phyloP scores from a whole-genome alignment of 1,140 invertebrate genomes.

The Condylostylus longicornis region DNA sequence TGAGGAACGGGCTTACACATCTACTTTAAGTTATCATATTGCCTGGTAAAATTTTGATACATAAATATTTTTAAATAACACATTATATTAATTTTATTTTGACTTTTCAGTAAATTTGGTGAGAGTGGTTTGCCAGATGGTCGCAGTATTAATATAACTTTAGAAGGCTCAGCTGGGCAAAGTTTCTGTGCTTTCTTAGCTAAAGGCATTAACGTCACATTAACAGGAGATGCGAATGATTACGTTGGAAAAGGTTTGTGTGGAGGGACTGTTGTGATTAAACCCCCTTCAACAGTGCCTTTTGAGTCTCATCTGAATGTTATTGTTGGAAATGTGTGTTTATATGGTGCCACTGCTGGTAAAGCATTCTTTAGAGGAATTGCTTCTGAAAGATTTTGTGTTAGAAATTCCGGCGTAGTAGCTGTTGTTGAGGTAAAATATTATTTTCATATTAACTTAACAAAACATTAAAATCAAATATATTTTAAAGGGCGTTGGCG shows the following conservation, averaged over 20 bases:
- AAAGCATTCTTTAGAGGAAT: conserved; percentile 91
- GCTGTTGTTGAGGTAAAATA: conserved; percentile 59
- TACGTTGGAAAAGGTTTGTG: conserved; percentile 93
- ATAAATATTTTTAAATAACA: neutral
- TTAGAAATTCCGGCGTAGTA: conserved; percentile 88
- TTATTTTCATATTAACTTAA: conserved; percentile 13
- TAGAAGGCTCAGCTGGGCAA: conserved; percentile 93
- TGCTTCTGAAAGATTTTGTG: conserved; percentile 94
- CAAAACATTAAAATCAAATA: neutral
- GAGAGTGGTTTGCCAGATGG: conserved; percentile 73
- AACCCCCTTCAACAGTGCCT: conserved; percentile 71
- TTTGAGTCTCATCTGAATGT: conserved; percentile 87
- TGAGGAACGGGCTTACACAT: conserved; percentile 80
- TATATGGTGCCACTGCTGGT: conserved; percentile 93
- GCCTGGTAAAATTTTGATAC: conserved; percentile 51
- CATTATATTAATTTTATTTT: neutral
- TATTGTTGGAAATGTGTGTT: conserved; percentile 94
- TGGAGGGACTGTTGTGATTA: conserved; percentile 89
- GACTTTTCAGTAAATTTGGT: conserved; percentile 56
- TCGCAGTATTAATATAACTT: conserved; percentile 68
- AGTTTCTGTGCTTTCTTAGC: conserved; percentile 97
- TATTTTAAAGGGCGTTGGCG: conserved; percentile 74
- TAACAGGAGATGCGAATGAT: conserved; percentile 97
- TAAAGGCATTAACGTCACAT: conserved; percentile 71
- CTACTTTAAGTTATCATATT: conserved; percentile 88